Conservation (phyloP, 2,113 vertebrate species). For the Hippocampus barbouri region DNA sequence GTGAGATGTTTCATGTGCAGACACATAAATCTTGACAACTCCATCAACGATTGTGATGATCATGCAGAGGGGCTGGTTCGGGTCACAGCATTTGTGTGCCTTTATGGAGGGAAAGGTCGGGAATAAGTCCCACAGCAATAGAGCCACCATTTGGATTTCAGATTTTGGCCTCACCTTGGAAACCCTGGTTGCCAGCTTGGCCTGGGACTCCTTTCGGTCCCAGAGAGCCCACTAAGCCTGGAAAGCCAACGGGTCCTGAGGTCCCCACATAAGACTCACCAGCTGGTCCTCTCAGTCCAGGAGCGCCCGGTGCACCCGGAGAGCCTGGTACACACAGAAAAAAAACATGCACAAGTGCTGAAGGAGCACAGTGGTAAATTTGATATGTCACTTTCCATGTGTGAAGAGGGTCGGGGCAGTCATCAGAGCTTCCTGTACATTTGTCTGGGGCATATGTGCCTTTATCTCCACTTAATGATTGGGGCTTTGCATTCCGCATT, state of each 20-base stretch:
- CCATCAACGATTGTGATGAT: background rate
- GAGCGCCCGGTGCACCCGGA: conserved; percentile 47
- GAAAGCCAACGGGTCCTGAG: conserved; percentile 48
- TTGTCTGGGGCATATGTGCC: background rate
- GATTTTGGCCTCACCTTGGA: conserved; percentile 36
- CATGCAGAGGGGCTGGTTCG: background rate
- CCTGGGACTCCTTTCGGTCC: conserved; percentile 73
- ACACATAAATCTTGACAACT: background rate
- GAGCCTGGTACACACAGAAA: conserved; percentile 36
- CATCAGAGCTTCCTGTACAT: background rate
- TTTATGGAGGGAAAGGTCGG: background rate
- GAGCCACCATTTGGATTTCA: background rate
- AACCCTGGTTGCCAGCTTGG: conserved; percentile 34
- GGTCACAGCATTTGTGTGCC: background rate
- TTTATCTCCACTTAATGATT: background rate
- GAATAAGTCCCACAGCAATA: background rate
- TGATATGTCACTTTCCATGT: background rate
- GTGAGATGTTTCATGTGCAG: background rate
- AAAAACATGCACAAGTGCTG: background rate
- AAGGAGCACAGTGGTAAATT: background rate
- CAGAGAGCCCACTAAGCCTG: conserved; percentile 45
- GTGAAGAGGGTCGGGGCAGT: background rate
- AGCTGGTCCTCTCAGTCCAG: conserved; percentile 57
- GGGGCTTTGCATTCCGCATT: background rate
- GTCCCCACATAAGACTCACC: conserved; percentile 53